Percentiles rank a stretch among this genome's conserved stretches.
These are phyloP conservation scores for Acanthiza pusilla DNA, from an alignment of 2,797 vertebrate genomes.

Conservation along the genomic window DNA sequence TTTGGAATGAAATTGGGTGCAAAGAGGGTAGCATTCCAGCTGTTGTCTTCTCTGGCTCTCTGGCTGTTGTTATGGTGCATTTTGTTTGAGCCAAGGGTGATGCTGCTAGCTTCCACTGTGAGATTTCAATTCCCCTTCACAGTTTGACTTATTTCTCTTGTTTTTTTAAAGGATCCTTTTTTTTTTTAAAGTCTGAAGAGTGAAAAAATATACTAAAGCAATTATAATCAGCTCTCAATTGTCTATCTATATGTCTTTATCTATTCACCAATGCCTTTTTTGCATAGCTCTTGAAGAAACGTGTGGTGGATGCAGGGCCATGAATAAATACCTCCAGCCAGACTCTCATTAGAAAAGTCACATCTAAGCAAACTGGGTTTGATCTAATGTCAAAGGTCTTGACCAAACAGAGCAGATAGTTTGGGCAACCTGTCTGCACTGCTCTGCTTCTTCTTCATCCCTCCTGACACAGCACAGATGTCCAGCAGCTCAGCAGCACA, in stretches of 20 bases:
- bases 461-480: not conserved
- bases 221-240: not conserved
- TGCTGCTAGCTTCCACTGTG: not conserved
- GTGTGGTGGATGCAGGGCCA: not conserved
- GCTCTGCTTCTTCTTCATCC: not conserved
- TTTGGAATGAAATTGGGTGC: not conserved
- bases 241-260: not conserved
- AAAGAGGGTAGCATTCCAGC: not conserved
- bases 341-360: not conserved
- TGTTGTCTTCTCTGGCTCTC: not conserved
- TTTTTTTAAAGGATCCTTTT: not conserved
- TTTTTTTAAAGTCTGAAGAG: not conserved
- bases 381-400: not conserved
- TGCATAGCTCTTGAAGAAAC: not conserved
- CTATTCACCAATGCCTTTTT: not conserved
- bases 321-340: not conserved
- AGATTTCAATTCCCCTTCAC: not conserved
- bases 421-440: not conserved
- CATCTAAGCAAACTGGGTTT: not conserved
- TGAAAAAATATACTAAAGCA: not conserved
- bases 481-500: not conserved
- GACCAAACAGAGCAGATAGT: not conserved
- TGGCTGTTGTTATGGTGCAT: not conserved
- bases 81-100: not conserved
- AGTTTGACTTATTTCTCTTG: not conserved